A percentile compares a stretch with the other conserved stretches of the same genome.
Conservation (phyloP, 37 sponge, comb jelly and placozoan species). For the Mnemiopsis leidyi region DNA sequence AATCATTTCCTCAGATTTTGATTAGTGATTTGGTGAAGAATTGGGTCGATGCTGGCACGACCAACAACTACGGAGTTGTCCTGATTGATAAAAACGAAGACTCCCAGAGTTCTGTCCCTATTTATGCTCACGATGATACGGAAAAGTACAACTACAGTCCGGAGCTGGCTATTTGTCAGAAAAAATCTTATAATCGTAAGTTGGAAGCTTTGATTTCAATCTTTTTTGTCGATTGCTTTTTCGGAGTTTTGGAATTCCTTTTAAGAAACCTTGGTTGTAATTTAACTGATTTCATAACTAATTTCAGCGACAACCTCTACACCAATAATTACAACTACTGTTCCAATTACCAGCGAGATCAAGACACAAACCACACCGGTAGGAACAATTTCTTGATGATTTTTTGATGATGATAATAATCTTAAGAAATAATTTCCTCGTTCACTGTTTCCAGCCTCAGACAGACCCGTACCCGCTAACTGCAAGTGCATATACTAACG, state of each 20-base stretch:
- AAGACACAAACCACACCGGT: neutral
- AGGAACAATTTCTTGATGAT: no score
- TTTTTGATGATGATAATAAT: no score
- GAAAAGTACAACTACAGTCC: neutral
- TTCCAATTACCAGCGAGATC: neutral
- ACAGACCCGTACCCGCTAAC: no score
- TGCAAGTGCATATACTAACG: no score
- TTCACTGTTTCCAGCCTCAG: no score
- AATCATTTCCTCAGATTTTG: neutral
- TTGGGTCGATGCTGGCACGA: neutral
- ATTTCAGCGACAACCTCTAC: neutral
- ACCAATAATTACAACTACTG: neutral
- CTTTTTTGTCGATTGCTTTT: no score
- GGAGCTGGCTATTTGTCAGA: neutral
- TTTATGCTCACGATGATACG: slow-evolving; percentile 13
- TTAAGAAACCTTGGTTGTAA: no score
- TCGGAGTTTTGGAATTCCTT: no score
- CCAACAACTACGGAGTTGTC: slow-evolving; percentile 12
- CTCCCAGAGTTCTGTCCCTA: neutral
- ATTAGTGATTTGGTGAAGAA: neutral
- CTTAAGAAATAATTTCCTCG: no score
- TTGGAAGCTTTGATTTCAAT: no score
- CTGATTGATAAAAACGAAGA: neutral
- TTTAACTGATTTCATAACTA: no score
- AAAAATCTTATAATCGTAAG: no score